phyloP scores from a whole-genome alignment of 2,888 invertebrate species.

The Seira musarum region DNA sequence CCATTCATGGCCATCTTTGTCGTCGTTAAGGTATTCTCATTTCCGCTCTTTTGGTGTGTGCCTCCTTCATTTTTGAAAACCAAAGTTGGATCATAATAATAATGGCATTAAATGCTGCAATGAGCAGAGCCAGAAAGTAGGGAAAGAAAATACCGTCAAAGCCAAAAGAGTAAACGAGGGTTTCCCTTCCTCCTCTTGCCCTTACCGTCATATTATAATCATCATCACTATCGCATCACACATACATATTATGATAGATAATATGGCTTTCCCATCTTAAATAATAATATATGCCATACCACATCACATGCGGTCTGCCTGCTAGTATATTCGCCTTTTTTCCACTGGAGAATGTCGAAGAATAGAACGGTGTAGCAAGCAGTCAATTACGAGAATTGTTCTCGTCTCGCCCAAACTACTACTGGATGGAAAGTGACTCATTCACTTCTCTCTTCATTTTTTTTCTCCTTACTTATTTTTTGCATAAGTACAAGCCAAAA shows the following conservation, averaged over 20 bases:
- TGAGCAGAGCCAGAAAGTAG: not conserved
- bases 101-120: conserved; percentile 12
- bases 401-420: conserved; percentile 5
- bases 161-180: no score
- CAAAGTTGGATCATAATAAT: not conserved
- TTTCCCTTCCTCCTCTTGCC: conserved; percentile 2
- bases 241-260: conserved; percentile 5
- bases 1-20: not conserved
- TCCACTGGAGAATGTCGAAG: no score
- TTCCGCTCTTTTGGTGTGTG: conserved; percentile 40
- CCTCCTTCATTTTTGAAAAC: not conserved
- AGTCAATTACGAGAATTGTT: conserved; percentile 50
- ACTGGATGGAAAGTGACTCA: conserved; percentile 16
- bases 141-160: not conserved
- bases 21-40: conserved; percentile 43
- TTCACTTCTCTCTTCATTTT: conserved; percentile 1
- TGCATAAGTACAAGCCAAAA: not conserved
- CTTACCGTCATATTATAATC: not conserved
- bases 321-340: no score
- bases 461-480: not conserved
- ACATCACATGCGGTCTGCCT: not conserved
- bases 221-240: not conserved
- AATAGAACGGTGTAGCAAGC: not conserved
- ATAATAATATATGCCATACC: conserved; percentile 12
- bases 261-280: conserved; percentile 14